Evolutionary conservation across 2,113 vertebrate species (phyloP).

Genomic region (Cnemophilus loriae): DNA sequence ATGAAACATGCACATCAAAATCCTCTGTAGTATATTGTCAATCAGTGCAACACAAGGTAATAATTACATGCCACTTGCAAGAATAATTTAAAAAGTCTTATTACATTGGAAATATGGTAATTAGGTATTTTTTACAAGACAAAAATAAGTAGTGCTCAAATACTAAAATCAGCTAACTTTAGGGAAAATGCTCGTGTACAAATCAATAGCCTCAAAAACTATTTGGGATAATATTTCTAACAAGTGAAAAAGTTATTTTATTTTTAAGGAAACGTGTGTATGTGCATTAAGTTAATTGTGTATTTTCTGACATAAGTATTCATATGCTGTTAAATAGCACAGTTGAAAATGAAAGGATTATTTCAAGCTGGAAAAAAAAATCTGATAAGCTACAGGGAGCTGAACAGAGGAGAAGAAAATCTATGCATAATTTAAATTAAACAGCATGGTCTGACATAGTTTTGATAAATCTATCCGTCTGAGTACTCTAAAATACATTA

Average conservation of each 20-base stretch:
- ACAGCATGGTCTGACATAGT: background rate
- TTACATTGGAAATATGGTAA: background rate
- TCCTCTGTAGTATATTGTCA: background rate
- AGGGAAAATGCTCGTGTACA: background rate
- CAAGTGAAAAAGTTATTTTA: background rate
- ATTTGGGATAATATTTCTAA: background rate
- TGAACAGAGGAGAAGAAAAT: background rate
- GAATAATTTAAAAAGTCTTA: conserved; percentile 25
- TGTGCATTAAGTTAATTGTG: background rate
- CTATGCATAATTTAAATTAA: background rate
- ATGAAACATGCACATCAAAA: background rate
- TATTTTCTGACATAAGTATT: background rate
- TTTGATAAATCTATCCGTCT: background rate
- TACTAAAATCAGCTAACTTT: conserved; percentile 33
- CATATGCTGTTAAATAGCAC: background rate
- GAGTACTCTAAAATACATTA: background rate
- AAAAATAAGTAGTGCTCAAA: conserved; percentile 23
- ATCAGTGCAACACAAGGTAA: background rate
- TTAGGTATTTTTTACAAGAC: background rate
- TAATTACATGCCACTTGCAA: conserved; percentile 18
- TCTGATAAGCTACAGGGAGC: background rate
- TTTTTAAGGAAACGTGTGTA: background rate
- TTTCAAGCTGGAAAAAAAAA: background rate
- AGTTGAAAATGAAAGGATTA: background rate
- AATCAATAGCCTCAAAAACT: background rate